phyloP scores from a whole-genome alignment of 2,113 vertebrate genomes.

The Aptenodytes patagonicus region DNA sequence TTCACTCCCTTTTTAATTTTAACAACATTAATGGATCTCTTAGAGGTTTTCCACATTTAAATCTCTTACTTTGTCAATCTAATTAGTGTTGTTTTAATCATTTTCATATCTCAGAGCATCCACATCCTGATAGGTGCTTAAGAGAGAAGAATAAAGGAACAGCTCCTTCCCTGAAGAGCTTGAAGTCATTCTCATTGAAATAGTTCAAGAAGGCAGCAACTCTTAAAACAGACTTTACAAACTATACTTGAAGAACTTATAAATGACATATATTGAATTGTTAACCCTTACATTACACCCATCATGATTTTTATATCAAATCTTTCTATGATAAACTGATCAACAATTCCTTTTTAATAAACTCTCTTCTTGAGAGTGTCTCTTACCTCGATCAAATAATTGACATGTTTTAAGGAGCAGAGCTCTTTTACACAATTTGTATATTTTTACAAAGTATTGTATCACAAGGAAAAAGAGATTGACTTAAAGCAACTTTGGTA shows the following conservation, averaged over 20 bases:
- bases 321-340: not conserved
- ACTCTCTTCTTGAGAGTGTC: not conserved
- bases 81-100: conserved; percentile 19
- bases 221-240: not conserved
- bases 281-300: not conserved
- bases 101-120: not conserved
- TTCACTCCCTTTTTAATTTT: not conserved
- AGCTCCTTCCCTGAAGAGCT: not conserved
- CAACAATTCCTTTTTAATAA: not conserved
- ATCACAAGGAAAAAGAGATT: not conserved
- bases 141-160: not conserved
- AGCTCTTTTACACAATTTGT: not conserved
- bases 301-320: not conserved
- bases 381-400: not conserved
- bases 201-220: not conserved
- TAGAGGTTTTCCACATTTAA: not conserved
- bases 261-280: not conserved
- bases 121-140: not conserved
- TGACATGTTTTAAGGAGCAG: not conserved
- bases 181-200: not conserved
- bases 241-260: not conserved
- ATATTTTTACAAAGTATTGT: not conserved
- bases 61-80: not conserved
- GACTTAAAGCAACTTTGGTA: not conserved
- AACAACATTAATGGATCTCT: not conserved